These are phyloP conservation scores for Leptosomus discolor DNA, from an alignment of 2,113 vertebrate species.

Conservation along the genomic window DNA sequence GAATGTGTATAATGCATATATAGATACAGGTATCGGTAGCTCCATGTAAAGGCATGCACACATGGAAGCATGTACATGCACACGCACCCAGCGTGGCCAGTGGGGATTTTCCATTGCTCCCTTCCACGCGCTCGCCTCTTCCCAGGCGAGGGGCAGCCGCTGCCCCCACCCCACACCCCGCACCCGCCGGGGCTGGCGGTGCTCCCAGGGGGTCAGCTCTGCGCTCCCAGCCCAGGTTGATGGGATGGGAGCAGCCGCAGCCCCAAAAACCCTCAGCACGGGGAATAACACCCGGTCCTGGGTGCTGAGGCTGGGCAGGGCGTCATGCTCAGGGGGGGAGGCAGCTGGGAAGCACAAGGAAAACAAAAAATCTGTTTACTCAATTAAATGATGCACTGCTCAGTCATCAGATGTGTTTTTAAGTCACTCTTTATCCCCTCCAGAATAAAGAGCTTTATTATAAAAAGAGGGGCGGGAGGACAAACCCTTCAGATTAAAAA, in stretches of 20 bases:
- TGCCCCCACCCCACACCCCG: not conserved
- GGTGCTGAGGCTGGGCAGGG: fast-evolving
- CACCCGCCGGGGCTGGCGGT: too few relatives aligned
- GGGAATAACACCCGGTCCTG: not conserved
- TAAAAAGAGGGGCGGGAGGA: not conserved
- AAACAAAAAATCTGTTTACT: not conserved
- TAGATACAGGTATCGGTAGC: not conserved
- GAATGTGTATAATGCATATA: not conserved
- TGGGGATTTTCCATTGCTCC: not conserved
- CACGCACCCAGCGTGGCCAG: fast-evolving
- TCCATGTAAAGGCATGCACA: not conserved
- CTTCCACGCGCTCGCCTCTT: too few relatives aligned
- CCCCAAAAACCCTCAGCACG: not conserved
- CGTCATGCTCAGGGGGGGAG: fast-evolving
- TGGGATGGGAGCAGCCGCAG: not conserved
- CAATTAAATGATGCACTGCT: conserved; percentile 17
- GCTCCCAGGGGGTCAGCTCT: too few relatives aligned
- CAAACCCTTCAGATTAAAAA: conserved; percentile 26
- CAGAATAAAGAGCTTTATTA: conserved; percentile 58
- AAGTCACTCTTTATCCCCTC: conserved; percentile 21
- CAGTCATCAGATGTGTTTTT: not conserved
- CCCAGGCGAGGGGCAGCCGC: too few relatives aligned
- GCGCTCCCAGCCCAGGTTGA: not conserved
- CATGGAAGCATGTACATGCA: not conserved
- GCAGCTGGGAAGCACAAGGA: not conserved